Conservation (phyloP, 2,113 vertebrate species). For the Laticauda laticaudata region DNA sequence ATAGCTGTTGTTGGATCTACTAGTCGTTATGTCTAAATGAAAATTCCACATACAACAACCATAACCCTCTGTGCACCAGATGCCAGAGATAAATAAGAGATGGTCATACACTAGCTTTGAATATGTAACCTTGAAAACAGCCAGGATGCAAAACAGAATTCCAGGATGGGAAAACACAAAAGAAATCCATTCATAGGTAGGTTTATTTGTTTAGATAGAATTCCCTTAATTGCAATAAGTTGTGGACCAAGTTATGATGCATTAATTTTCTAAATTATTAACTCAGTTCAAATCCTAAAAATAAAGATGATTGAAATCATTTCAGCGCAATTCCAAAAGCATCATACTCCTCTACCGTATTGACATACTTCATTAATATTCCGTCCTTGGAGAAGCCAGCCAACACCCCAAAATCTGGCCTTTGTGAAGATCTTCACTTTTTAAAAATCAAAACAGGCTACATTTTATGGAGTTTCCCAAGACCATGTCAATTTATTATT, state of each 20-base stretch:
- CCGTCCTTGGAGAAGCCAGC: conserved; percentile 20
- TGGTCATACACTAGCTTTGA: neutral
- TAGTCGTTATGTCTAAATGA: neutral
- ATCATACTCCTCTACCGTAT: neutral
- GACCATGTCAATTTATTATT: conserved; percentile 32
- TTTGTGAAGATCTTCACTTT: conserved; percentile 30
- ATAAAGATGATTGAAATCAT: neutral
- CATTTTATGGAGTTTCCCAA: conserved; percentile 26
- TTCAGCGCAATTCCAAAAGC: neutral
- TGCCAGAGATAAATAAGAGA: neutral
- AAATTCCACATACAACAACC: neutral
- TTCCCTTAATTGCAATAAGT: neutral
- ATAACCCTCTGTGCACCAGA: neutral
- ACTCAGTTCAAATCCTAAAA: neutral
- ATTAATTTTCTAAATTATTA: neutral
- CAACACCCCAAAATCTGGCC: conserved; percentile 26
- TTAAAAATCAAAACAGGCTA: conserved; percentile 26
- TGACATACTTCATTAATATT: neutral
- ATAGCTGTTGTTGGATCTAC: neutral
- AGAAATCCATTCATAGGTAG: neutral
- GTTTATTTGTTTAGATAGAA: neutral
- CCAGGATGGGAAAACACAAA: neutral
- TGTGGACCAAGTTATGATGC: neutral
- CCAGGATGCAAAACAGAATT: neutral
- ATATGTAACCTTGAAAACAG: neutral